Evolutionary conservation across 2,113 vertebrate genomes (phyloP), one percentile per base, ranked within the genome.

Genomic region (Solea senegalensis): DNA sequence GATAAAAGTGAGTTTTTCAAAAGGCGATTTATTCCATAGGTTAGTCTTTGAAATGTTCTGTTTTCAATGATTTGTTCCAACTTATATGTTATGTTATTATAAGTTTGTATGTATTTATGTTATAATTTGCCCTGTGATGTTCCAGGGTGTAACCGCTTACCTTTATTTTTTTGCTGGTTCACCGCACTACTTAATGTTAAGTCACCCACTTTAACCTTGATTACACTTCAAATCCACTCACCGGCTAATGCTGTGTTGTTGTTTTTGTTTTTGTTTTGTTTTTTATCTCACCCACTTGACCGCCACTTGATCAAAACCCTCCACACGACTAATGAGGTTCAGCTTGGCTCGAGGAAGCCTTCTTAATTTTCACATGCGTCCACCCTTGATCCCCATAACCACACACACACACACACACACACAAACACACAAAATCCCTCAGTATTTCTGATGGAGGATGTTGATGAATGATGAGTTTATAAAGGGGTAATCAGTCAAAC

Each of bases 291-390:
- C 9, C 21, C 9, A 62, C 41, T 9, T 58, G 61, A 69, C 34
- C 26, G 9, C 0, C 2, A 9, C 34, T 34, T 62, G 59, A 13
- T 64, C 34, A 72, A 52, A 70, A 51, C 68, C 71, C 71, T 80
- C 45, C 27, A 72, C 26, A 2, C 58, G 9, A 8, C 68, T 79
- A 56, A 81, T 74, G 55, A 44, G 1, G 69, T 81, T 74, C 66
- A 4, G 0, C 45, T 53, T 65, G 53, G 54, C 62, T 54, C 68
- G 65, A 80, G 1, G 3, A 34, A 34, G 45, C 54, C 58, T 5
- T 6, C 65, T 82, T 80, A 46, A 56, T 82, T 67, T 77, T 69
- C 39, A 61, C 28, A 68, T 74, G 52, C 44, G 34, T 74, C 54
- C 26, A 58, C 40, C 34, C 34, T 34, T 34, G 34, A 34, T 34